Base-by-base conservation (phyloP, 2,113 vertebrate species). In the Setophaga coronata region DNA sequence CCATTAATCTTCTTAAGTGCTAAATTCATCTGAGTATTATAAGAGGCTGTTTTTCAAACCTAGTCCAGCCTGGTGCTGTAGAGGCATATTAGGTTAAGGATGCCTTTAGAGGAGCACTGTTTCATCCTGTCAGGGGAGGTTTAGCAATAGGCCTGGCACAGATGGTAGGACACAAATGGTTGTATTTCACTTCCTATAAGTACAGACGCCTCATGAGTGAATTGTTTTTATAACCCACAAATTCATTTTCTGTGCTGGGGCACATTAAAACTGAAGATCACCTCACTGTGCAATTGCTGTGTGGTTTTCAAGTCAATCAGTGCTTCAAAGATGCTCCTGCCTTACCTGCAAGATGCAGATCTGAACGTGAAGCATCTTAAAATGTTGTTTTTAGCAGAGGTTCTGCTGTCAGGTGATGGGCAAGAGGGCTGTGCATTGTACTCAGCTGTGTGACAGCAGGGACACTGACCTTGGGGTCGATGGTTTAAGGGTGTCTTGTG, bases 1-100 rank as follows among this genome's bases (percentile, higher is more conserved):
- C 93, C 97, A 96, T 96, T 98, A 98, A 98, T 98, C 98, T 98
- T 97, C 97, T 98, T 98, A 97, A 95, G 93, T 94, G 92, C 89
- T 91, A 76, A 91, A 96, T 97, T 98, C 96, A 97, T 96, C 93
- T 92, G 89, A 84, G 89, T 82, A 66, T 96, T 96, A 89, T 95
- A 94, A 98, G 91, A 97, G 62, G 78, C 86, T 87, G 78, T 87
- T 97, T 97, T 97, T 93, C 95, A 96, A 97, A 98, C 94, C 95
- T 36, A 61, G 95, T 54, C 65, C 88, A 77, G 79, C 65, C 87
- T 92, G 89, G 69, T 93, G 96, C 92, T 97, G 60, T 45, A 84
- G 95, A 90, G 69, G 61, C 17, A 0, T 18, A 94, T 95, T 94
- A 96, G 84, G 88, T 76, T 94, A 82, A 96, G 92, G 96, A 94